These are phyloP conservation scores for Parnassius smintheus DNA, from an alignment of 2,888 invertebrate species.

Conservation along the genomic window DNA sequence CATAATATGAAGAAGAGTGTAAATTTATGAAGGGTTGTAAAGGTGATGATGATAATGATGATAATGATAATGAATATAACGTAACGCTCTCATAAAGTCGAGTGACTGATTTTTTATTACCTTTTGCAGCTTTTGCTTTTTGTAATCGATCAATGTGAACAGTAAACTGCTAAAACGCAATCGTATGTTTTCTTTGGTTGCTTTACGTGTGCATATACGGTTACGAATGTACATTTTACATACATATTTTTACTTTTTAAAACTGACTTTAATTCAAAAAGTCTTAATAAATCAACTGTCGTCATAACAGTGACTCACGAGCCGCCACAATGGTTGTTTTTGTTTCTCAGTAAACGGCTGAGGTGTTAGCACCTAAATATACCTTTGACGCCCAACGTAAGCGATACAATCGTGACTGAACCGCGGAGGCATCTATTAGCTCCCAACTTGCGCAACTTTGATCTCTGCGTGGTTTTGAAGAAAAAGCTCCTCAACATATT, in stretches of 20 bases:
- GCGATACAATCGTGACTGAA: constrained; percentile 38
- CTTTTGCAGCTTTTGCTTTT: too few relatives aligned
- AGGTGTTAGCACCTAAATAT: constrained; percentile 27
- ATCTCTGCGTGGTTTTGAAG: constrained; percentile 30
- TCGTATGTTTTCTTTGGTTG: too few relatives aligned
- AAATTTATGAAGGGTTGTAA: too few relatives aligned
- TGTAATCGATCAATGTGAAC: too few relatives aligned
- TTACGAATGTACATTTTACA: background rate
- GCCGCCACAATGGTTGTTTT: constrained; percentile 22
- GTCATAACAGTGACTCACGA: constrained; percentile 14
- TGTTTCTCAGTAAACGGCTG: constrained; percentile 21
- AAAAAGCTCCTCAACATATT: constrained; percentile 36
- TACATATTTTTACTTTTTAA: background rate
- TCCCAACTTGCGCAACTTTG: constrained; percentile 40
- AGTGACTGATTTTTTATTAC: too few relatives aligned
- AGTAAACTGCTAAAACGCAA: too few relatives aligned
- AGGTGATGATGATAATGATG: too few relatives aligned
- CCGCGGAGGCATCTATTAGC: constrained; percentile 34
- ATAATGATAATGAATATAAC: too few relatives aligned
- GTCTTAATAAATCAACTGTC: background rate
- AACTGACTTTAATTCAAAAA: background rate
- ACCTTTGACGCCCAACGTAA: constrained; percentile 21
- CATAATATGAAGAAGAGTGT: too few relatives aligned
- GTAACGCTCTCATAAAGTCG: too few relatives aligned
- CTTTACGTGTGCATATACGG: too few relatives aligned